These are phyloP conservation scores for Ametastegia equiseti DNA, from an alignment of 2,888 invertebrate genomes.

Conservation along the genomic window DNA sequence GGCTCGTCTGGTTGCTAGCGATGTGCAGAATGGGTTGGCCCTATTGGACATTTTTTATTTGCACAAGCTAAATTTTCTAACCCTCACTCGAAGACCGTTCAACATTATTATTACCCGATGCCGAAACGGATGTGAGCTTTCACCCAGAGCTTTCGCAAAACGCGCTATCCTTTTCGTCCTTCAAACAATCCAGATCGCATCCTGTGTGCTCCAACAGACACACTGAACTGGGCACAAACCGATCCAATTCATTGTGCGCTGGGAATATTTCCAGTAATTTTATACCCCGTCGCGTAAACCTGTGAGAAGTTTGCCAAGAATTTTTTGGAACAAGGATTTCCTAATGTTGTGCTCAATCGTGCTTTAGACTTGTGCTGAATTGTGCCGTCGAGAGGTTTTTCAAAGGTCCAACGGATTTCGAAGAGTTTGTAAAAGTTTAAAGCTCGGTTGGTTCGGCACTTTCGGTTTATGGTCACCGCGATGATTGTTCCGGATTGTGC, in stretches of 20 bases:
- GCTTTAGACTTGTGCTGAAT: too few species aligned
- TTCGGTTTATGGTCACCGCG: too few species aligned
- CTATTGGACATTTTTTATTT: neutral
- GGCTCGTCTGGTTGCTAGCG: too few species aligned
- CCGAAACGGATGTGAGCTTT: conserved; percentile 1
- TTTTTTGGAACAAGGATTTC: too few species aligned
- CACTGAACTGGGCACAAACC: neutral
- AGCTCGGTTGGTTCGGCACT: too few species aligned
- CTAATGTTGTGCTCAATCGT: too few species aligned
- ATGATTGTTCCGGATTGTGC: too few species aligned
- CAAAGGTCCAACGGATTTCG: too few species aligned
- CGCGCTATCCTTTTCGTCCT: neutral
- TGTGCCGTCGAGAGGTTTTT: too few species aligned
- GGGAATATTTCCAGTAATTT: neutral
- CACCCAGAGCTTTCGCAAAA: neutral
- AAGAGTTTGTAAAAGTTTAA: too few species aligned
- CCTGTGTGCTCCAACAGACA: neutral
- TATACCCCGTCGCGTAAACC: too few species aligned
- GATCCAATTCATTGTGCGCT: neutral
- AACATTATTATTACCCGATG: conserved; percentile 9
- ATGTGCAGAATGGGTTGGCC: neutral
- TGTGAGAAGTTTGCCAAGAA: too few species aligned
- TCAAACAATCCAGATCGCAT: neutral
- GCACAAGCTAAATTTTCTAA: conserved; percentile 21
- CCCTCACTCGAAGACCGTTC: conserved; percentile 22